phyloP scores from a whole-genome alignment of 2,888 invertebrate genomes.

The Griposia aprilina region DNA sequence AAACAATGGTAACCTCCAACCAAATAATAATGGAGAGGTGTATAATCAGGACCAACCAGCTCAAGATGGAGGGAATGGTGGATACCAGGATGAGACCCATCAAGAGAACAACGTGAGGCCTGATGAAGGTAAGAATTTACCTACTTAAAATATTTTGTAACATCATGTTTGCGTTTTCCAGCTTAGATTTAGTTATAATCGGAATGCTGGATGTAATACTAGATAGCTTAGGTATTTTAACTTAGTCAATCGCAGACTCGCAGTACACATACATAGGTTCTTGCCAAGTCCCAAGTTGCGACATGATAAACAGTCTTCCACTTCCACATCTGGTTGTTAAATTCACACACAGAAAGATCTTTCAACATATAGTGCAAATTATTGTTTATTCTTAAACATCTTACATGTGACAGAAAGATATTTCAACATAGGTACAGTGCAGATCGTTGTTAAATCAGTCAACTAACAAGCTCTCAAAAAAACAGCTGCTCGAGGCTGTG shows the following conservation, averaged over 20 bases:
- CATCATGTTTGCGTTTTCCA: neutral
- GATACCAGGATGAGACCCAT: conserved; percentile 33
- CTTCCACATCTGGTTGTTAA: neutral
- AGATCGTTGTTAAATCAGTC: neutral
- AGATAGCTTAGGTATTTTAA: no score
- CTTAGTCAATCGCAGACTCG: neutral
- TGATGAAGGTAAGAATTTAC: conserved; percentile 45
- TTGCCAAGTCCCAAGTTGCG: neutral
- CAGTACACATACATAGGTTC: neutral
- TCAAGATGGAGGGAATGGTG: conserved; percentile 13
- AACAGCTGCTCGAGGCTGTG: neutral
- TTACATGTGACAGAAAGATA: neutral
- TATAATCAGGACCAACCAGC: conserved; percentile 20
- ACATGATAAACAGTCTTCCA: neutral
- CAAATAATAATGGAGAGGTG: conserved; percentile 12
- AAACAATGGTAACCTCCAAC: conserved; percentile 23
- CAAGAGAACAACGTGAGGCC: conserved; percentile 36
- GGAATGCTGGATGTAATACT: neutral
- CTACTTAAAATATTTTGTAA: neutral
- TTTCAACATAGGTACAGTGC: neutral
- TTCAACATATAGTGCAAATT: neutral
- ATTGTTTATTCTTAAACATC: neutral
- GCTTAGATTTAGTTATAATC: neutral
- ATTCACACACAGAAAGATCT: neutral
- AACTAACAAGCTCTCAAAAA: neutral